Evolutionary conservation across 2,113 vertebrate species (phyloP), one percentile per base, ranked within the genome.

Genomic region (Oncorhynchus mykiss): DNA sequence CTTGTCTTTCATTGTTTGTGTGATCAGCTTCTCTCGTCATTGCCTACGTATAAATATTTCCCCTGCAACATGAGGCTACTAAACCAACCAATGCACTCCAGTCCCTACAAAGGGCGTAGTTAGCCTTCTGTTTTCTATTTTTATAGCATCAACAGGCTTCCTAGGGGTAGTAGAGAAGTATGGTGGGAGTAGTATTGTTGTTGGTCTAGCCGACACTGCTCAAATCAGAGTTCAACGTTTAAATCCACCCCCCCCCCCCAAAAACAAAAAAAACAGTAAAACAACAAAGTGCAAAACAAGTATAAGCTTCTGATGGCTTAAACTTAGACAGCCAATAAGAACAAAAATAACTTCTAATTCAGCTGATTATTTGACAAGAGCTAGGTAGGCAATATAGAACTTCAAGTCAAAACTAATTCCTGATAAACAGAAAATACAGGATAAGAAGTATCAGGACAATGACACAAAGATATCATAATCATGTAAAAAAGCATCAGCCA

Each of bases 401-500:
- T 75, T 75, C 51, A 78, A 75, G 62, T 70, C 59, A 70, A 85
- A 84, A 73, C 73, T 78, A 84, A 24, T 24, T 75, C 74, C 18
- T 67, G 48, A 71, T 14, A 80, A 85, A 74, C 70, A 83, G 72
- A 77, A 77, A 69, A 69, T 69, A 62, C 18, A 70, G 54, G 77
- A 83, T 70, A 78, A 39, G 57, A 85, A 76, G 85, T 65, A 73
- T 76, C 80, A 83, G 88, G 86, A 84, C 78, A 85, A 82, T 80
- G 82, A 86, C 45, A 25, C 29, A 76, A 81, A 86, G 83, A 91
- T 84, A 89, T 84, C 67, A 48, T 84, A 81, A 74, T 76, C 83
- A 88, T 82, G 82, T 84, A 80, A 74, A 74, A 82, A 78, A 86
- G 75, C 70, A 77, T 64, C 80, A 82, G 82, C 82, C 82, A 77